Percentiles rank a stretch among this genome's conserved stretches.
These are phyloP conservation scores for Poliocrania exsul DNA, from an alignment of 2,797 vertebrate genomes.

Conservation along the genomic window DNA sequence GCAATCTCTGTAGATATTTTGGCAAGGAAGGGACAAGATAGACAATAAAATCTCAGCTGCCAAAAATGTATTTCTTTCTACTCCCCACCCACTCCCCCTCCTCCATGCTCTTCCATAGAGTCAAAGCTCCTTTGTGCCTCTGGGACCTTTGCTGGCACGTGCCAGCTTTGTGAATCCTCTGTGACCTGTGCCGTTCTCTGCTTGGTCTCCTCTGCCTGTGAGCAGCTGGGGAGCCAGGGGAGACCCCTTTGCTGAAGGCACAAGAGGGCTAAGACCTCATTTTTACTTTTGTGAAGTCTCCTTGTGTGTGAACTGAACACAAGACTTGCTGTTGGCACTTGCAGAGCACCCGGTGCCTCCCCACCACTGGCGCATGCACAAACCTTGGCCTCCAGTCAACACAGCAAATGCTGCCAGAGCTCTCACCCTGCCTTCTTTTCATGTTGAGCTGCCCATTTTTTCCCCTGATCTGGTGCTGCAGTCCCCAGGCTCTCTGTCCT, in stretches of 20 bases:
- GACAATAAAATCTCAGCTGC: slow-evolving; percentile 17
- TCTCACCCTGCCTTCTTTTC: not conserved
- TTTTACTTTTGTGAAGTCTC: not conserved
- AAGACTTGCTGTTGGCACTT: not conserved
- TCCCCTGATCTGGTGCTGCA: not conserved
- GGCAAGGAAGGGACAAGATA: not conserved
- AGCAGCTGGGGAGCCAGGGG: accelerated
- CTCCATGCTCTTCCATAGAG: not conserved
- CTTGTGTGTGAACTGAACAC: not conserved
- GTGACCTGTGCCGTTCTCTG: not conserved
- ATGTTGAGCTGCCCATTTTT: not conserved
- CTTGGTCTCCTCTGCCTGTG: accelerated
- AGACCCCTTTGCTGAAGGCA: not conserved
- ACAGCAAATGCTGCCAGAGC: not conserved
- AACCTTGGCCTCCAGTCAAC: not conserved
- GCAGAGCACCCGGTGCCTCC: accelerated
- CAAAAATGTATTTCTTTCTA: not conserved
- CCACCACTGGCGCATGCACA: accelerated
- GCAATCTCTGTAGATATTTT: not conserved
- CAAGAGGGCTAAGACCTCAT: not conserved
- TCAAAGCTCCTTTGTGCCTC: not conserved
- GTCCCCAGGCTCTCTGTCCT: not conserved
- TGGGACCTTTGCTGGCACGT: not conserved
- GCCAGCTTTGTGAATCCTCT: not conserved
- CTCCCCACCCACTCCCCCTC: not conserved